Conservation (phyloP, 92 coral and sea anemone species). For the Anthopleura xanthogrammica region DNA sequence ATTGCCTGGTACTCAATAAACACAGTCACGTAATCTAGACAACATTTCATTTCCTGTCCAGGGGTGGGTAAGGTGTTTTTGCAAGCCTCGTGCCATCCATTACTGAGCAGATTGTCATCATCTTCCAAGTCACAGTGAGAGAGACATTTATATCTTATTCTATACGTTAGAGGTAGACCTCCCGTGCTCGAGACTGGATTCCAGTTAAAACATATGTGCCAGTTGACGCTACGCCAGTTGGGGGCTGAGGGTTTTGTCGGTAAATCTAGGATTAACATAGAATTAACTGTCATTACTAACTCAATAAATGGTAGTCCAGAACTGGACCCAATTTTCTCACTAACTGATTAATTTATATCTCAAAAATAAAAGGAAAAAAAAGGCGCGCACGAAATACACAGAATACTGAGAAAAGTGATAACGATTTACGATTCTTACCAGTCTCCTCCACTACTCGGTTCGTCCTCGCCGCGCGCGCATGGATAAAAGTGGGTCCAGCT, state of each 20-base stretch:
- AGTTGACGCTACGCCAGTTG: conserved; percentile 8
- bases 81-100: conserved; percentile 33
- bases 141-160: conserved; percentile 21
- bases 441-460: no score
- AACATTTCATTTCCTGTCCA: conserved; percentile 21
- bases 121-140: conserved; percentile 21
- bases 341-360: no score
- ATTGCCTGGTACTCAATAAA: conserved; percentile 27
- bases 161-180: conserved; percentile 28
- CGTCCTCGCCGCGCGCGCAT: no score
- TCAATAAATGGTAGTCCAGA: not conserved
- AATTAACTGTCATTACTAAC: not conserved
- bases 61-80: conserved; percentile 8
- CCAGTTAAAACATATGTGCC: conserved; percentile 34
- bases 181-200: conserved; percentile 19
- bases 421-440: no score
- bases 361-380: no score
- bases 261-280: conserved; percentile 6
- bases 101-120: not conserved
- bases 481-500: no score
- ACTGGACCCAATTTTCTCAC: no score
- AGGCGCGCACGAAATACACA: no score
- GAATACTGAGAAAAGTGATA: no score
- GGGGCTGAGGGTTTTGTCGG: conserved; percentile 16
- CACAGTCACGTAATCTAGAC: conserved; percentile 21